A percentile compares a stretch with the other conserved stretches of the same genome.
Conservation (phyloP, 2,888 invertebrate species). For the Pachycephus smyrnensis region DNA sequence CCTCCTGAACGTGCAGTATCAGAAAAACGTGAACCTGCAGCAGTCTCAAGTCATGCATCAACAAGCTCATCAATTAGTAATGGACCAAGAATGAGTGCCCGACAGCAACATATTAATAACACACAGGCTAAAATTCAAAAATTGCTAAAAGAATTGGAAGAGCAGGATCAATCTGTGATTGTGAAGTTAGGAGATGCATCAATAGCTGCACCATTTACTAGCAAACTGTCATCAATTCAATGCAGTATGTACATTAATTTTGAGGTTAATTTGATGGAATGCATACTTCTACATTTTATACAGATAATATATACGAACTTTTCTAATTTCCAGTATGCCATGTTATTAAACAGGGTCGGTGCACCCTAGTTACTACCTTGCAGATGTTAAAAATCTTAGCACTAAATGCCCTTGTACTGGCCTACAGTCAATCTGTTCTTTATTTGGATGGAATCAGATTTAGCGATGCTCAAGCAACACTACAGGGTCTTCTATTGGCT, state of each 20-base stretch:
- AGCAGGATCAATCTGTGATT: conserved; percentile 86
- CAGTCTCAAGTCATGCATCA: conserved; percentile 12
- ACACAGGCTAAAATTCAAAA: conserved; percentile 72
- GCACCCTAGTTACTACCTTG: conserved; percentile 97
- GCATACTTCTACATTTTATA: neutral
- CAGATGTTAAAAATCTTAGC: conserved; percentile 99
- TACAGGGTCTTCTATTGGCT: conserved; percentile 95
- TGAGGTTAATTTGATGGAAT: neutral
- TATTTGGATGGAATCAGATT: conserved; percentile 98
- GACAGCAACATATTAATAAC: conserved; percentile 49
- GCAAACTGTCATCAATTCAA: conserved; percentile 93
- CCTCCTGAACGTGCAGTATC: conserved; percentile 73
- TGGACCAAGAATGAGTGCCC: conserved; percentile 38
- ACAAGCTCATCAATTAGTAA: conserved; percentile 36
- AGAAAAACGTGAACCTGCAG: conserved; percentile 37
- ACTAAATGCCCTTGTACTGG: conserved; percentile 95
- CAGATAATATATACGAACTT: neutral
- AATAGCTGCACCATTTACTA: conserved; percentile 99
- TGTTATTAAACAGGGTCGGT: conserved; percentile 99
- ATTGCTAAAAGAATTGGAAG: conserved; percentile 87
- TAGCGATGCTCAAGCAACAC: conserved; percentile 96
- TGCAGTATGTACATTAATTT: conserved; percentile 80
- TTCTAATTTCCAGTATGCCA: conserved; percentile 84
- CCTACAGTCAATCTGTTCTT: conserved; percentile 98
- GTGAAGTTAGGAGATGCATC: conserved; percentile 98